These are phyloP conservation scores for Rhinichthys osculus DNA, from an alignment of 2,797 vertebrate species.

Conservation along the genomic window DNA sequence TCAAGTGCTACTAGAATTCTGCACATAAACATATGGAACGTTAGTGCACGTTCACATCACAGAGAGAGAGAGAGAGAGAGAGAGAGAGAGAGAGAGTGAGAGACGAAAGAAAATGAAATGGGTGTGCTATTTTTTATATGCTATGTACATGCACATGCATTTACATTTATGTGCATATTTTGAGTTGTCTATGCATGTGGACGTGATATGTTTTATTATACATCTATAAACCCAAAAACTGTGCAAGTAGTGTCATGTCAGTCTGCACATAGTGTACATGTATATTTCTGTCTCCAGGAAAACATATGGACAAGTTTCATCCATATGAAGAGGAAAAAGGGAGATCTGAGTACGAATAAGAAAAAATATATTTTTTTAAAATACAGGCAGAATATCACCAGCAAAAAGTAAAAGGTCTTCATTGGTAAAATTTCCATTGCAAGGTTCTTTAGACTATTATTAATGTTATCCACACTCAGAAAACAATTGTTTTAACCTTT, in stretches of 20 bases:
- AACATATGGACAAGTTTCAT: background rate
- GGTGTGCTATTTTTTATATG: conserved; percentile 9
- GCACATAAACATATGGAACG: conserved; percentile 59
- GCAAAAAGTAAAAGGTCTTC: background rate
- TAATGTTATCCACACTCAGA: background rate
- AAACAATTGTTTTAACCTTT: background rate
- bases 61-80: conserved; percentile 6
- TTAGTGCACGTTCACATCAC: conserved; percentile 25
- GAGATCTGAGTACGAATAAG: background rate
- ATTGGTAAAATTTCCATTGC: background rate
- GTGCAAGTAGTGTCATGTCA: conserved; percentile 64
- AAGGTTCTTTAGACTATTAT: background rate
- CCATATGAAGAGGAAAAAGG: background rate
- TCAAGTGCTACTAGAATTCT: conserved; percentile 88
- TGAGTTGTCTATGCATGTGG: conserved; percentile 52
- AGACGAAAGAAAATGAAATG: background rate
- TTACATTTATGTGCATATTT: conserved; percentile 28
- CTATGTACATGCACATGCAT: background rate
- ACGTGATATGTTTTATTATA: conserved; percentile 35
- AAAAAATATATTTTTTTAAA: background rate
- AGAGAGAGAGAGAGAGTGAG: background rate
- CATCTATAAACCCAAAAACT: background rate
- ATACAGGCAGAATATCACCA: background rate
- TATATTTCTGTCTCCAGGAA: background rate
- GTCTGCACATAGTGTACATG: conserved; percentile 69